Percentiles rank a stretch among this genome's conserved stretches.
These are phyloP conservation scores for Cephonodes hylas DNA, from an alignment of 2,888 invertebrate species.

Conservation along the genomic window DNA sequence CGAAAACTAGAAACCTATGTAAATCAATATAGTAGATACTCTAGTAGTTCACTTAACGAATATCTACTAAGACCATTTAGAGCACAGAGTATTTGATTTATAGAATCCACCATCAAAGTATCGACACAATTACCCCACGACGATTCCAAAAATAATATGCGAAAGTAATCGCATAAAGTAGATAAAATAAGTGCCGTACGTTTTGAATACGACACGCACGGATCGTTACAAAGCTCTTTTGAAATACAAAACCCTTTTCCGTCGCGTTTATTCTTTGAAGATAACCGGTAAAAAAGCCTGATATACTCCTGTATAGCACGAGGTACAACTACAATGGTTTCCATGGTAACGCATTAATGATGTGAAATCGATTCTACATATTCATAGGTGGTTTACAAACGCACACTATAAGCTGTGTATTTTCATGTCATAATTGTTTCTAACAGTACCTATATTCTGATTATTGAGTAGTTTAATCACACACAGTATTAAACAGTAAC, in stretches of 20 bases:
- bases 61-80: background rate
- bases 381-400: background rate
- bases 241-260: slow-evolving; percentile 47
- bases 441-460: background rate
- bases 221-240: slow-evolving; percentile 46
- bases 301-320: slow-evolving; percentile 18
- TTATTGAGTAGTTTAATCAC: background rate
- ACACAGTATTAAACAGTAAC: too few species aligned
- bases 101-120: background rate
- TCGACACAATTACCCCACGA: background rate
- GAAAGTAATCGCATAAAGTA: slow-evolving; percentile 25
- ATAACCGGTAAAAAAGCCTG: slow-evolving; percentile 21
- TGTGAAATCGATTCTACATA: background rate
- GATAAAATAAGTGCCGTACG: slow-evolving; percentile 13
- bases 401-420: background rate
- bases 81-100: background rate
- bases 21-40: too few species aligned
- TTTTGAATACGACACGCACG: slow-evolving; percentile 30
- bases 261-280: slow-evolving; percentile 35
- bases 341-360: slow-evolving; percentile 15
- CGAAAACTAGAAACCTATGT: too few species aligned
- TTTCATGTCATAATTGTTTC: background rate
- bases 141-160: background rate
- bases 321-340: slow-evolving; percentile 11
- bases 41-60: too few species aligned